These are phyloP conservation scores for Andricus curvator DNA, from an alignment of 2,888 invertebrate genomes.

Conservation along the genomic window DNA sequence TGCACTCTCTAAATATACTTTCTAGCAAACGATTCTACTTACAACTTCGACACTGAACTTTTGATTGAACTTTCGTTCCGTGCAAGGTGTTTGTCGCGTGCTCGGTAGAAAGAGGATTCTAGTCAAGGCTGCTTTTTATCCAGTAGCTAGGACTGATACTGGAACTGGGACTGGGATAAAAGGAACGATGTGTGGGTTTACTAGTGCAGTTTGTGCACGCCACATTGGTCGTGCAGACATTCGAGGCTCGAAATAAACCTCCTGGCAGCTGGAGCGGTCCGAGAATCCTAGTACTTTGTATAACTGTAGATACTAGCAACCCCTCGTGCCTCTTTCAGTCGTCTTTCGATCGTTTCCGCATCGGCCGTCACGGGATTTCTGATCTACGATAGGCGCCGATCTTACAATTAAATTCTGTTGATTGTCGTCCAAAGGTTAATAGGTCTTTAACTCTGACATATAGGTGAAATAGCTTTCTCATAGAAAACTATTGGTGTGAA, in stretches of 20 bases:
- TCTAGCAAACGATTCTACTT: slow-evolving; percentile 20
- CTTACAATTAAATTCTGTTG: slow-evolving; percentile 5
- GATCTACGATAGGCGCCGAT: slow-evolving; percentile 23
- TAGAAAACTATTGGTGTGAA: too few species aligned
- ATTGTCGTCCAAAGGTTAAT: background rate
- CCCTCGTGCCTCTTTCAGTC: slow-evolving; percentile 23
- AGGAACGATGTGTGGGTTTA: background rate
- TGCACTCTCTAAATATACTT: background rate
- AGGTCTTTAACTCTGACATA: background rate
- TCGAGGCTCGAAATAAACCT: slow-evolving; percentile 51
- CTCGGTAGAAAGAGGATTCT: background rate
- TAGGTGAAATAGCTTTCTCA: too few species aligned
- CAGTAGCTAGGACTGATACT: background rate
- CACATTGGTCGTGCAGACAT: slow-evolving; percentile 42
- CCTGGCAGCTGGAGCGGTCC: slow-evolving; percentile 49
- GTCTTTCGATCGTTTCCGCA: slow-evolving; percentile 25
- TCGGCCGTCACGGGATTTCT: slow-evolving; percentile 21
- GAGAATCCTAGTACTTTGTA: slow-evolving; percentile 28
- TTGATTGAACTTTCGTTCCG: slow-evolving; percentile 32
- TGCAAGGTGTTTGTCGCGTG: slow-evolving; percentile 39
- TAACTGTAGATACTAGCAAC: slow-evolving; percentile 27
- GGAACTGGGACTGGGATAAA: background rate
- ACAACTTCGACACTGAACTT: slow-evolving; percentile 22
- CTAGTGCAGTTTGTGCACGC: slow-evolving; percentile 32
- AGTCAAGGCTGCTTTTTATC: slow-evolving; percentile 31